Evolutionary conservation across 2,888 invertebrate genomes (phyloP), one percentile per base, ranked within the genome.

Genomic region (Arctia plantaginis): DNA sequence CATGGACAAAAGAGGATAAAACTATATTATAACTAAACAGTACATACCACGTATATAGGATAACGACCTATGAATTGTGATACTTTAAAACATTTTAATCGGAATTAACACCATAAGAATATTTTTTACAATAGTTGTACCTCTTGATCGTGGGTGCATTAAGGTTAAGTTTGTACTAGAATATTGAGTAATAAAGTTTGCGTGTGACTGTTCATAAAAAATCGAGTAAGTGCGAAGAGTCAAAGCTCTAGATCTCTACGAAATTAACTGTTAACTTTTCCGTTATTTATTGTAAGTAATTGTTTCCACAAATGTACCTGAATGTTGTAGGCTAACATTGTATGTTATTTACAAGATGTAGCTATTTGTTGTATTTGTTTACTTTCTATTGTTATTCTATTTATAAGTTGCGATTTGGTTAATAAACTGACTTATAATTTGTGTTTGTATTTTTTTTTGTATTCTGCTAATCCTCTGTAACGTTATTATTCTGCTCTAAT

Each of bases 271-370:
- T 71, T 75, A 68, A 71, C 67, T 75, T 76, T 80, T 75, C 74
- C 76, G 71, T 82, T 80, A 85, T 85, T 85, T 86, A 83, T 85
- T 85, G 62, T 82, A 80, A 80, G 76, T 72, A 33, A 75, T 73
- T 75, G 47, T 77, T 80, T 79, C 55, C 68, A 80, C 77, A 68
- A 76, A 81, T 76, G 85, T 85, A 85, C 85, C 84, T 85, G 85
- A 85, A 73, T 64, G 39, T 80, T 74, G 35, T 82, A 81, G 69
- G 67, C 72, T 84, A 76, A 66, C 70, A 55, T 75, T 68, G 33
- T 81, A 64, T 73, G 41, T 69, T 71, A 66, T 44, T n/a, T 74
- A 33, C 70, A 72, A 15, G 33, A 65, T 71, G 23, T 78, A 66
- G 51, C 75, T 75, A 59, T 71, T 78, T 51, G 39, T 74, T 80